Percentiles rank a stretch among this genome's conserved stretches.
Conservation (phyloP, 2,888 invertebrate species). For the Augochlorella aurata region DNA sequence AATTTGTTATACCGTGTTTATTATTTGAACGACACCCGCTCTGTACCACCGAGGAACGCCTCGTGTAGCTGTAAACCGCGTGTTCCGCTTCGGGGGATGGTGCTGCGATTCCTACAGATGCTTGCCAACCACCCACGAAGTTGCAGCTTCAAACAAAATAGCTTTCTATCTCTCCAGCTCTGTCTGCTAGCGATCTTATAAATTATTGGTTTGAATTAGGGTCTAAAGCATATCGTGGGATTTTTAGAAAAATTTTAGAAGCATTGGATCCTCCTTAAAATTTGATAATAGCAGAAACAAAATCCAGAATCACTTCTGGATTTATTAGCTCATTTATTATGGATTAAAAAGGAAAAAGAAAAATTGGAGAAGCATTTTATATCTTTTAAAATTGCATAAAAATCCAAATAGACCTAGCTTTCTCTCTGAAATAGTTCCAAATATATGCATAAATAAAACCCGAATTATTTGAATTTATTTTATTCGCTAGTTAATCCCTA, state of each 20-base stretch:
- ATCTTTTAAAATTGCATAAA: no score
- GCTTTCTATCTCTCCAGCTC: neutral
- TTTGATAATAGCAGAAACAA: no score
- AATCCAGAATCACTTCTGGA: no score
- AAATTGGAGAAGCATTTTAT: no score
- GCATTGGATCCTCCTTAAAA: no score
- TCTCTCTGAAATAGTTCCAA: no score
- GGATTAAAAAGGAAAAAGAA: no score
- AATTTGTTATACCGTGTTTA: conserved; percentile 81
- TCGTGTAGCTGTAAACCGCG: conserved; percentile 49
- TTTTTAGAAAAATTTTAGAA: neutral
- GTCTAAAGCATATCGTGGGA: neutral
- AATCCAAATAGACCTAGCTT: neutral
- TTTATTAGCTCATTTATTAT: no score
- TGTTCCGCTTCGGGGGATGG: conserved; percentile 43
- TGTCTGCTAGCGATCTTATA: no score
- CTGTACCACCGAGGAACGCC: conserved; percentile 21
- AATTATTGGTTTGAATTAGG: no score
- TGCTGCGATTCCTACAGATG: conserved; percentile 49
- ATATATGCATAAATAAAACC: no score
- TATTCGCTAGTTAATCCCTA: neutral
- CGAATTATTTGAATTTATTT: neutral
- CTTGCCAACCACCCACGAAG: conserved; percentile 34
- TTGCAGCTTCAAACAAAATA: neutral
- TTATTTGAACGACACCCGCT: conserved; percentile 69